Conservation (phyloP, 2,797 vertebrate species). For the Halcyon chelicuti region DNA sequence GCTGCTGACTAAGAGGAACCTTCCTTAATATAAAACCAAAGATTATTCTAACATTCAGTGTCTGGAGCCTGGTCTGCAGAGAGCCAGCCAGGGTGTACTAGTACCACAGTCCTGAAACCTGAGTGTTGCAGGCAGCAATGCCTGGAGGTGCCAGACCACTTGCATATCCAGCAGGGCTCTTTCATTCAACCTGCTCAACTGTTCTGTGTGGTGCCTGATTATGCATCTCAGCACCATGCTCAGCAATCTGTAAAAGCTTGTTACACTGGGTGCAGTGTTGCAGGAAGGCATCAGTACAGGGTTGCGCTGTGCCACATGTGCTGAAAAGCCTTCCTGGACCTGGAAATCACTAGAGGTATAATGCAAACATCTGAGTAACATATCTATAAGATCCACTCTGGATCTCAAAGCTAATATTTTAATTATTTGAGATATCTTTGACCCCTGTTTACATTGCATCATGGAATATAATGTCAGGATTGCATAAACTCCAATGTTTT, state of each 20-base stretch:
- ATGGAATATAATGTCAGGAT: not conserved
- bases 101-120: not conserved
- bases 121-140: not conserved
- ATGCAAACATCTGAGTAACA: not conserved
- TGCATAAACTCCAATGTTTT: not conserved
- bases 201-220: not conserved
- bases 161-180: not conserved
- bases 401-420: not conserved
- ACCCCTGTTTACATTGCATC: not conserved
- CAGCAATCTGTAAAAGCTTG: not conserved
- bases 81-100: not conserved
- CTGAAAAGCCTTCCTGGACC: not conserved
- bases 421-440: not conserved
- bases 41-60: not conserved
- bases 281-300: not conserved
- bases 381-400: not conserved
- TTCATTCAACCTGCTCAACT: not conserved
- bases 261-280: not conserved
- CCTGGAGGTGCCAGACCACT: rapidly evolving
- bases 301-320: not conserved
- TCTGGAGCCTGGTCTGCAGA: not conserved
- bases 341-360: not conserved
- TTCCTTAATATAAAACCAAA: not conserved
- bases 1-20: not conserved
- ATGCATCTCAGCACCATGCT: rapidly evolving